Conservation (phyloP, 2,888 invertebrate genomes). For the Ochropleura leucogaster region DNA sequence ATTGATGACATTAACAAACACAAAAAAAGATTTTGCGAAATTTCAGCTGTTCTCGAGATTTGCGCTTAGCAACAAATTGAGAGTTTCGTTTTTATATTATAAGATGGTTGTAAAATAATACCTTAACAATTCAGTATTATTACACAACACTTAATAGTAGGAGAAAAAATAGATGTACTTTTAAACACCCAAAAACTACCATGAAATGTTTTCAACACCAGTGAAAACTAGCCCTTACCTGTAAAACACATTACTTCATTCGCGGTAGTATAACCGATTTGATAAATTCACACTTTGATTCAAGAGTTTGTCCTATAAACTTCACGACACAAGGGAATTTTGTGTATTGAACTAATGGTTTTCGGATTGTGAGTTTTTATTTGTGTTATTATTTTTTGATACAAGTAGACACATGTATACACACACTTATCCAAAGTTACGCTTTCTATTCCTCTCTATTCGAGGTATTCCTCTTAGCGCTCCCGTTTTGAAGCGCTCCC, state of each 20-base stretch:
- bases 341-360: constrained; percentile 40
- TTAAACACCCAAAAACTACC: background rate
- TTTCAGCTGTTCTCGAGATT: too few relatives aligned
- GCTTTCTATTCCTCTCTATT: too few relatives aligned
- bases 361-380: constrained; percentile 54
- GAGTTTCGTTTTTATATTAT: too few relatives aligned
- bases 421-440: background rate
- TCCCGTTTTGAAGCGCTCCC: too few relatives aligned
- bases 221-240: constrained; percentile 25
- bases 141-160: too few relatives aligned
- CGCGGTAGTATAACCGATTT: constrained; percentile 5
- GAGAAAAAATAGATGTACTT: too few relatives aligned
- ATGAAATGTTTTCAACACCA: background rate
- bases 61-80: too few relatives aligned
- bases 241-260: background rate
- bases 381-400: background rate
- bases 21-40: too few relatives aligned
- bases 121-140: too few relatives aligned
- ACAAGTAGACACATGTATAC: background rate
- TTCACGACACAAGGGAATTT: background rate
- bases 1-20: too few relatives aligned
- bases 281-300: constrained; percentile 8
- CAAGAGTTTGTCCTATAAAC: background rate
- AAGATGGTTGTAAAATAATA: too few relatives aligned
- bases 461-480: too few relatives aligned